phyloP scores from a whole-genome alignment of 2,797 vertebrate species.

The Tokudaia muenninki region DNA sequence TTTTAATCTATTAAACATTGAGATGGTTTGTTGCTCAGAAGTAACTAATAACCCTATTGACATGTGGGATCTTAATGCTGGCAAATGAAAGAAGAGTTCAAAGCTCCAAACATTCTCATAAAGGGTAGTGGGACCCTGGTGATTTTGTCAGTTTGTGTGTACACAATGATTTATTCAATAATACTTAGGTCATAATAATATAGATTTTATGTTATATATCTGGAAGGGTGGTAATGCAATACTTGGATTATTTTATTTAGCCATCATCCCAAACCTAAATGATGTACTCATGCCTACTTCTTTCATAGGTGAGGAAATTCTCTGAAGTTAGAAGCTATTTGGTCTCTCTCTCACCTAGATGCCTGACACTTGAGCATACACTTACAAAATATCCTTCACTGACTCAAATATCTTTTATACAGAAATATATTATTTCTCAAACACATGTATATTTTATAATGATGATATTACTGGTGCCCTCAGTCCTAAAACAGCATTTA shows the following conservation, averaged over 20 bases:
- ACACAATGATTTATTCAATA: not conserved
- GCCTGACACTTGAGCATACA: not conserved
- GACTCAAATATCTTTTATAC: not conserved
- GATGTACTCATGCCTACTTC: not conserved
- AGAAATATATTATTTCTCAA: not conserved
- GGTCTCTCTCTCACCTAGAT: not conserved
- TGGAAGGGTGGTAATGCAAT: not conserved
- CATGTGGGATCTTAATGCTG: not conserved
- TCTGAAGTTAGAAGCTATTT: not conserved
- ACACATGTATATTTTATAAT: not conserved
- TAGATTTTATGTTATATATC: not conserved
- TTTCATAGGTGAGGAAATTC: constrained; percentile 17
- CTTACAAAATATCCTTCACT: not conserved
- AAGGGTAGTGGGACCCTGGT: not conserved
- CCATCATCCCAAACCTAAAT: not conserved
- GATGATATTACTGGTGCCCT: not conserved
- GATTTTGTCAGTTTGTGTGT: not conserved
- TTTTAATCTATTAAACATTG: not conserved
- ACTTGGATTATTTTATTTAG: not conserved
- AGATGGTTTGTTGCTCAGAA: not conserved
- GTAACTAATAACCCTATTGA: not conserved
- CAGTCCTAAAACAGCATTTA: not conserved
- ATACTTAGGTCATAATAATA: not conserved
- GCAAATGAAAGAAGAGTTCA: not conserved
- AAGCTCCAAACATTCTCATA: not conserved